A percentile compares a stretch with the other conserved stretches of the same genome.
Evolutionary conservation across 1,140 invertebrate genomes (phyloP).

Genomic region (Telenomus remus): DNA sequence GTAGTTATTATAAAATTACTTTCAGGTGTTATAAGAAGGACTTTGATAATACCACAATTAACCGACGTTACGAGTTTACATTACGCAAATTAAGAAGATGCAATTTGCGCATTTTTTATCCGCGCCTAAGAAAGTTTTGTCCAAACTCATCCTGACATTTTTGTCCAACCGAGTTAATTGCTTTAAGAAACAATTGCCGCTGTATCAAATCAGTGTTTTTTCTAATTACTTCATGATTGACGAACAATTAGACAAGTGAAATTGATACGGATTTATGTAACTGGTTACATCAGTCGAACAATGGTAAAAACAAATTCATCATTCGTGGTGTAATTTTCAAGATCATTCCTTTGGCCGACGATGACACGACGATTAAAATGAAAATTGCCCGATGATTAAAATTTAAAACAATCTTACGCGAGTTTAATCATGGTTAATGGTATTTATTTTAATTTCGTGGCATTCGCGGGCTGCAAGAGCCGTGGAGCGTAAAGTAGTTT

Average conservation of each 20-base stretch:
- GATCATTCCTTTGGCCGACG: too few relatives aligned
- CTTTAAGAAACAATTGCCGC: too few relatives aligned
- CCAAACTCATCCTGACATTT: too few relatives aligned
- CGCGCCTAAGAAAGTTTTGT: slow-evolving; percentile 35
- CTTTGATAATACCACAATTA: slow-evolving; percentile 57
- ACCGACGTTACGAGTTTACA: slow-evolving; percentile 42
- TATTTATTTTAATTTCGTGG: slow-evolving; percentile 13
- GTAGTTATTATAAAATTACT: slow-evolving; percentile 58
- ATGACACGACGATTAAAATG: too few relatives aligned
- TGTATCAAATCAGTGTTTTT: slow-evolving; percentile 3
- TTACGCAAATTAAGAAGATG: slow-evolving; percentile 58
- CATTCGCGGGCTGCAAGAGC: not conserved
- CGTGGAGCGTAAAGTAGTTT: slow-evolving; percentile 1
- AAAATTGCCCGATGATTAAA: not conserved
- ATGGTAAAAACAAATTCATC: too few relatives aligned
- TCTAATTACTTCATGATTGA: not conserved
- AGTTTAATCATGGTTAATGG: slow-evolving; percentile 4
- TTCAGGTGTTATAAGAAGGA: slow-evolving; percentile 51
- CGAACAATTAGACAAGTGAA: too few relatives aligned
- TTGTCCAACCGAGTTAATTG: too few relatives aligned
- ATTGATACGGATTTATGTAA: too few relatives aligned
- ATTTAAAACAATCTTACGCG: not conserved
- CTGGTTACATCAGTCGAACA: too few relatives aligned
- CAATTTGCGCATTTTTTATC: slow-evolving; percentile 40
- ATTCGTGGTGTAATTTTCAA: too few relatives aligned